These are phyloP conservation scores for Alosa sapidissima DNA, from an alignment of 2,797 vertebrate genomes.

Conservation along the genomic window DNA sequence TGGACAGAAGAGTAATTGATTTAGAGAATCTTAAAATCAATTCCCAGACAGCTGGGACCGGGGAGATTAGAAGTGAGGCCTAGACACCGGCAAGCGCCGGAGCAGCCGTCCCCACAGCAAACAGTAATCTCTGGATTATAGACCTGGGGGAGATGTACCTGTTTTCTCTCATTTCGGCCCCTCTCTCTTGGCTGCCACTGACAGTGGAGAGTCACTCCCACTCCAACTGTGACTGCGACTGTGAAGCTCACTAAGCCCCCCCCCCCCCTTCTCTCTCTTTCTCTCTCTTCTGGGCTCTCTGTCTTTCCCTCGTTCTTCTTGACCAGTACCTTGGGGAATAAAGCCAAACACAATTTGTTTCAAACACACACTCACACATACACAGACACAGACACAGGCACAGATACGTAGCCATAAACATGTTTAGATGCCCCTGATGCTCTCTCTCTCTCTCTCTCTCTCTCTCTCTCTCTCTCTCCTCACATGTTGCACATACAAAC, in stretches of 20 bases:
- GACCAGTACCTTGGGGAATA: constrained; percentile 29
- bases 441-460: too few species aligned
- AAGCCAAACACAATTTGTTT: constrained; percentile 17
- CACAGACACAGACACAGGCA: neutral
- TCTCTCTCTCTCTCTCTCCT: too few species aligned
- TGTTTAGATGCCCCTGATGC: neutral
- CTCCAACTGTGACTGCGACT: constrained; percentile 48
- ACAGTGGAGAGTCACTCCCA: constrained; percentile 71
- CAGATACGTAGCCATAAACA: neutral
- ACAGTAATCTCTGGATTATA: constrained; percentile 84
- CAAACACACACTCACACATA: neutral
- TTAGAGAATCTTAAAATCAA: constrained; percentile 84
- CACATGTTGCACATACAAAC: too few species aligned
- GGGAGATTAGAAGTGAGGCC: constrained; percentile 81
- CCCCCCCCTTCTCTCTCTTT: neutral
- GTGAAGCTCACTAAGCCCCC: constrained; percentile 26
- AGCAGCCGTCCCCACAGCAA: constrained; percentile 73
- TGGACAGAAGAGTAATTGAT: constrained; percentile 82
- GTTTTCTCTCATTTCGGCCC: constrained; percentile 77
- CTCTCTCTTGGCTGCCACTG: constrained; percentile 64
- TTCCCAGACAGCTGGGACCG: constrained; percentile 79
- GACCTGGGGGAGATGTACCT: constrained; percentile 79
- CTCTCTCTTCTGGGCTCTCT: neutral
- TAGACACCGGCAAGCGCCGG: constrained; percentile 66
- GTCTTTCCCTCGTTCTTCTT: constrained; percentile 13